Evolutionary conservation across 2,113 vertebrate genomes (phyloP).

Genomic region (Apodemus sylvaticus): DNA sequence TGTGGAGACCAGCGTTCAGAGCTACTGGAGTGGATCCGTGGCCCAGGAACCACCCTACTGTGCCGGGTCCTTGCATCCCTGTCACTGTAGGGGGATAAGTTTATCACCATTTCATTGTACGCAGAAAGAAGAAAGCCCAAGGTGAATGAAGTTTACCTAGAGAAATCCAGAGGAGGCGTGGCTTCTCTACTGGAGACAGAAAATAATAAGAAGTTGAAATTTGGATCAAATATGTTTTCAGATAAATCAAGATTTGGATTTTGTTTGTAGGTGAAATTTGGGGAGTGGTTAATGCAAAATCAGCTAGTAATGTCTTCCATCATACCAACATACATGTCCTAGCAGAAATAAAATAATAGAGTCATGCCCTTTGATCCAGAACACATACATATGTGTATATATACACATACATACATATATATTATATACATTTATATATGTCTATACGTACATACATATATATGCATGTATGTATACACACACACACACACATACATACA

Average conservation of each 20-base stretch:
- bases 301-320: not conserved
- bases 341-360: not conserved
- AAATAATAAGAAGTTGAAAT: not conserved
- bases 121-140: not conserved
- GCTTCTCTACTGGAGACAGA: not conserved
- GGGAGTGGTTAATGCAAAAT: not conserved
- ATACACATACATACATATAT: too few species aligned
- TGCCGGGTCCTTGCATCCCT: not conserved
- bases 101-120: not conserved
- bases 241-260: not conserved
- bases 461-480: too few species aligned
- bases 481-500: too few species aligned
- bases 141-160: not conserved
- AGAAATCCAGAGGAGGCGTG: not conserved
- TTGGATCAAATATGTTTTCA: not conserved
- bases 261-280: conserved; percentile 18
- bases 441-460: too few species aligned
- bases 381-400: too few species aligned
- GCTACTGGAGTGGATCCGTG: not conserved
- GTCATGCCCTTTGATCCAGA: not conserved
- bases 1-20: not conserved
- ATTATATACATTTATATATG: too few species aligned
- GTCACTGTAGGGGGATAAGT: not conserved
- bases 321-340: not conserved
- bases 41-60: not conserved